Evolutionary conservation across 1,140 invertebrate genomes (phyloP).

Genomic region (Cotesia glomerata): DNA sequence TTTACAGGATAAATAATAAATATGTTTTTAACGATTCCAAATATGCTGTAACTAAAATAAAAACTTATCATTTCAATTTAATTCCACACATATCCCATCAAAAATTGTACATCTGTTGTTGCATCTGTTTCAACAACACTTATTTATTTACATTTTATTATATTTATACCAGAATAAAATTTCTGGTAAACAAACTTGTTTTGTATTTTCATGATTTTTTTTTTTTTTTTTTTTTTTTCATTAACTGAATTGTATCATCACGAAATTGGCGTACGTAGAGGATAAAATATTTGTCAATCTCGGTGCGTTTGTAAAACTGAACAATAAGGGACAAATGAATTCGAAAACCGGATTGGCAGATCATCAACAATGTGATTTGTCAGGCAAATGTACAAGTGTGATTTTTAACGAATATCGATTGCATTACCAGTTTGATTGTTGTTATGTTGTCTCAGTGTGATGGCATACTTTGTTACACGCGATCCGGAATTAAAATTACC

Average conservation of each 20-base stretch:
- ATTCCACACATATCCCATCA: no score
- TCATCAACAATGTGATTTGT: conserved; percentile 50
- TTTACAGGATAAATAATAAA: no score
- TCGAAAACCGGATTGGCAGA: conserved; percentile 31
- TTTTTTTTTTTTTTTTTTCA: neutral
- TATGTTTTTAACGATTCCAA: neutral
- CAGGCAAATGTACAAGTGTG: conserved; percentile 28
- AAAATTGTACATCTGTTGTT: no score
- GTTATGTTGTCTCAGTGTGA: conserved; percentile 13
- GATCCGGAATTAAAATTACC: neutral
- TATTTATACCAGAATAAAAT: no score
- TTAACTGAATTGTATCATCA: neutral
- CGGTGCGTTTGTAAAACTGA: conserved; percentile 5
- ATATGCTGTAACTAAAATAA: neutral
- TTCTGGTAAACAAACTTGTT: no score
- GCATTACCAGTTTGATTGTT: conserved; percentile 15
- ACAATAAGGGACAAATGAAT: conserved; percentile 48
- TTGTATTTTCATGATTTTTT: no score
- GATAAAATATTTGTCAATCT: conserved; percentile 6
- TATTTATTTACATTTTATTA: no score
- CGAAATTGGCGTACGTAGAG: neutral
- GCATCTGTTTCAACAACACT: no score
- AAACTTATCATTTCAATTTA: neutral
- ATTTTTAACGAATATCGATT: conserved; percentile 46
- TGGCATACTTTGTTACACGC: neutral